Percentiles rank a stretch among this genome's conserved stretches.
Conservation (phyloP, 2,888 invertebrate genomes). For the Busseola fusca region DNA sequence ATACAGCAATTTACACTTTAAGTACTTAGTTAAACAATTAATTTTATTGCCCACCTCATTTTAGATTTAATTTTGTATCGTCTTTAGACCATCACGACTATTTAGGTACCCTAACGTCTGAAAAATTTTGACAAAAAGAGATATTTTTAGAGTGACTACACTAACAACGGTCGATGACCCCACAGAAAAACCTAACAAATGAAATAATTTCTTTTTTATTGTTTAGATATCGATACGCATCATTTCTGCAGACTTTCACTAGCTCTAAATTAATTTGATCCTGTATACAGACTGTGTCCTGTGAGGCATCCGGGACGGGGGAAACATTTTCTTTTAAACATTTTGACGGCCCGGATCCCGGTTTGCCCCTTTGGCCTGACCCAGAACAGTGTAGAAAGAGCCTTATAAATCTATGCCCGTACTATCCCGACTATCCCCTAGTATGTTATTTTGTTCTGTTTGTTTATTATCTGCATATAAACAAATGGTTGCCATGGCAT, state of each 20-base stretch:
- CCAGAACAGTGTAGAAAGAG: neutral
- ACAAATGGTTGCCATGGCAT: slow-evolving; percentile 50
- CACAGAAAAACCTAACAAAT: neutral
- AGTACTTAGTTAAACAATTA: too few species aligned
- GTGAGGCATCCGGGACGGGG: neutral
- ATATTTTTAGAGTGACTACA: neutral
- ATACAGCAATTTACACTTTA: neutral
- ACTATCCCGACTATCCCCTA: neutral
- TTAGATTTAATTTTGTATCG: too few species aligned
- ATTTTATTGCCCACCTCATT: too few species aligned
- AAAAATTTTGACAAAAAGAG: too few species aligned
- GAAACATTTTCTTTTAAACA: neutral
- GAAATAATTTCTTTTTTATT: too few species aligned
- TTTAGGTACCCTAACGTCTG: too few species aligned
- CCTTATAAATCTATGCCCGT: neutral
- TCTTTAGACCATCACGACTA: too few species aligned
- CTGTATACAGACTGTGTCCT: neutral
- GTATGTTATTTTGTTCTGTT: neutral
- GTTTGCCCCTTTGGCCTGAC: too few species aligned
- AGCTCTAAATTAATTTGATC: too few species aligned
- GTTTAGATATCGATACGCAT: too few species aligned
- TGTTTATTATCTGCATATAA: slow-evolving; percentile 17
- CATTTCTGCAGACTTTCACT: too few species aligned
- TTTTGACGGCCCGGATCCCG: neutral
- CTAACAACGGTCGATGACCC: neutral